A percentile compares a stretch with the other conserved stretches of the same genome.
These are phyloP conservation scores for Neotoma lepida DNA, from an alignment of 2,113 vertebrate genomes.

Conservation along the genomic window DNA sequence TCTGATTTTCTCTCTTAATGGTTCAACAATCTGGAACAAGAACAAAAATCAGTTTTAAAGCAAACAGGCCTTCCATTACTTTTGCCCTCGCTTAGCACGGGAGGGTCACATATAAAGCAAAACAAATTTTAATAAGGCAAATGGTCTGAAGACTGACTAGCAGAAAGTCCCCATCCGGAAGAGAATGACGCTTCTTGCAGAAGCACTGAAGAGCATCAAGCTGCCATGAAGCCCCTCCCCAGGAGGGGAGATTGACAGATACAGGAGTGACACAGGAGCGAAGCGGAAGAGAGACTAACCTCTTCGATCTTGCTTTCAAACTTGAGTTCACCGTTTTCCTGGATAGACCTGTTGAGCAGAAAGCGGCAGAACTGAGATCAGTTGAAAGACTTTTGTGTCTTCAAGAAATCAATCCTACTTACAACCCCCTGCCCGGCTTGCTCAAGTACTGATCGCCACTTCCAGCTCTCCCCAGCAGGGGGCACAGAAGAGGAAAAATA, in stretches of 20 bases:
- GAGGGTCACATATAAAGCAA: not conserved
- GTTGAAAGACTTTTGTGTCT: not conserved
- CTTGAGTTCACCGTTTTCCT: slow-evolving; percentile 93
- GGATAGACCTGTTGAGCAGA: slow-evolving; percentile 88
- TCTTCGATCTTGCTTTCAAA: slow-evolving; percentile 96
- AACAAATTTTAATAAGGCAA: not conserved
- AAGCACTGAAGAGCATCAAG: not conserved
- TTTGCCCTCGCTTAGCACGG: not conserved
- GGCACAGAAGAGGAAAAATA: too few relatives aligned
- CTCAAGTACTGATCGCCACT: not conserved
- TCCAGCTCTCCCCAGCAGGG: not conserved
- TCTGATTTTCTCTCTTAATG: slow-evolving; percentile 90
- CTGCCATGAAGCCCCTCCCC: not conserved
- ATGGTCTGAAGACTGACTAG: not conserved
- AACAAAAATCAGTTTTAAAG: slow-evolving; percentile 58
- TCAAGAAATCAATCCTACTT: not conserved
- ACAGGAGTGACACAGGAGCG: rapidly evolving
- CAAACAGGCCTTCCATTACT: not conserved
- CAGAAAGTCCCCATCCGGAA: not conserved
- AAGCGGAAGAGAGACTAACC: slow-evolving; percentile 85
- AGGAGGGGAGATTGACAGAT: not conserved
- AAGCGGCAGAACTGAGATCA: slow-evolving; percentile 71
- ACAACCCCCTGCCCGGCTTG: too few relatives aligned
- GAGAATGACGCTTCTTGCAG: not conserved
- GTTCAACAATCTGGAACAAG: slow-evolving; percentile 86